Evolutionary conservation across 2,888 invertebrate species (phyloP), one percentile per base, ranked within the genome.

Genomic region (Eretmocerus hayati): DNA sequence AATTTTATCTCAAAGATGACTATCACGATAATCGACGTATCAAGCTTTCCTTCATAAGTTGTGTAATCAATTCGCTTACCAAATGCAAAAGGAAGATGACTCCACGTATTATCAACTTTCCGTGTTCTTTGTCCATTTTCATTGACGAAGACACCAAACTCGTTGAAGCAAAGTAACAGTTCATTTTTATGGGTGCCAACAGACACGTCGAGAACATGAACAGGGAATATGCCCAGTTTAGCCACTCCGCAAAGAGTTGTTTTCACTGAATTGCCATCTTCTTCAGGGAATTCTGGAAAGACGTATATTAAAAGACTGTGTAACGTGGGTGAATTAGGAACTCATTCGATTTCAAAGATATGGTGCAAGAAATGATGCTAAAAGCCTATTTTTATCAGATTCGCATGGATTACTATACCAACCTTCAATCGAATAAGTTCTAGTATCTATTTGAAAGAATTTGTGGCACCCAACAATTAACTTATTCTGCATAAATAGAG

Each of bases 141-240:
- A 69, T 93, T 87, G 3, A 93, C 86, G 72, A 92, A 93, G 2
- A 92, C 79, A 1, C 89, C 91, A 65, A 89, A 87, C 63, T 91
- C 91, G 58, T 85, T 81, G 72, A 88, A 93, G 65, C 91, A 92
- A 6, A 93, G 70, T 8, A 94, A 74, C 59, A 87, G 85, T 69
- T 93, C 93, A 32, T 66, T 61, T 2, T 71, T 57, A 40, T 61
- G 56, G 6, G 58, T 45, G 30, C 54, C 60, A 16, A 48, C 56
- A 9, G 69, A 65, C 3, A 83, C 73, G 8, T 80, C 77, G 0
- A 83, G 71, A 19, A 85, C 77, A 30, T 62, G 59, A 11, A 71
- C 64, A 4, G 71, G 71, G 1, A 69, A 71, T 20, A 68, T 69
- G 20, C 67, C 69, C 5, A 71, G 55, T 40, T 60, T 66, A 3